Conservation (phyloP, 2,797 vertebrate species). For the Odontamblyopus rebecca region DNA sequence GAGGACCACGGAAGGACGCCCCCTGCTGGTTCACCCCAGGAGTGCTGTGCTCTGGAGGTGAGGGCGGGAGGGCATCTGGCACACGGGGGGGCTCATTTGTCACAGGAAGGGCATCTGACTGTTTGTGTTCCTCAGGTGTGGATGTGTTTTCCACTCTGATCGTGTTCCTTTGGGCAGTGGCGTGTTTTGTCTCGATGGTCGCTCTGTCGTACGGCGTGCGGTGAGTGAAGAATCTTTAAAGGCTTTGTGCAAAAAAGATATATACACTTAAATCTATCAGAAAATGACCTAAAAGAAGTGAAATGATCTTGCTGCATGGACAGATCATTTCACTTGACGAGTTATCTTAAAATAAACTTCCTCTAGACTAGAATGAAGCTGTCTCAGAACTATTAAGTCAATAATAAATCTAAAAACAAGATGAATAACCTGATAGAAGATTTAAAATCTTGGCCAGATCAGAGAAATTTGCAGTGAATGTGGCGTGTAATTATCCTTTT, state of each 20-base stretch:
- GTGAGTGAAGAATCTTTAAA: constrained; percentile 32
- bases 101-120: not conserved
- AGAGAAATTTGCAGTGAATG: not conserved
- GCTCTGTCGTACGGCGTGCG: constrained; percentile 53
- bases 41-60: constrained; percentile 80
- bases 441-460: not conserved
- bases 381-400: too few relatives aligned
- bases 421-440: too few relatives aligned
- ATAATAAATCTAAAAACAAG: too few relatives aligned
- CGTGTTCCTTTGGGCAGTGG: constrained; percentile 32
- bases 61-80: not conserved
- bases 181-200: constrained; percentile 5
- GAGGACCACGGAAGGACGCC: constrained; percentile 71
- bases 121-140: constrained; percentile 49
- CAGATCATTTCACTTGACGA: too few relatives aligned
- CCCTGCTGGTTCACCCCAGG: constrained; percentile 81
- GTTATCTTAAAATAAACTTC: too few relatives aligned
- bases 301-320: too few relatives aligned
- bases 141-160: constrained; percentile 52
- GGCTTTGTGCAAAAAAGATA: not conserved
- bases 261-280: too few relatives aligned
- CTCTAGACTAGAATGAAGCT: too few relatives aligned
- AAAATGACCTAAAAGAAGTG: too few relatives aligned
- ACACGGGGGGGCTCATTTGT: not conserved
- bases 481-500: not conserved